Base-by-base conservation (phyloP, 1,140 invertebrate species). In the Teleogryllus occipitalis region DNA sequence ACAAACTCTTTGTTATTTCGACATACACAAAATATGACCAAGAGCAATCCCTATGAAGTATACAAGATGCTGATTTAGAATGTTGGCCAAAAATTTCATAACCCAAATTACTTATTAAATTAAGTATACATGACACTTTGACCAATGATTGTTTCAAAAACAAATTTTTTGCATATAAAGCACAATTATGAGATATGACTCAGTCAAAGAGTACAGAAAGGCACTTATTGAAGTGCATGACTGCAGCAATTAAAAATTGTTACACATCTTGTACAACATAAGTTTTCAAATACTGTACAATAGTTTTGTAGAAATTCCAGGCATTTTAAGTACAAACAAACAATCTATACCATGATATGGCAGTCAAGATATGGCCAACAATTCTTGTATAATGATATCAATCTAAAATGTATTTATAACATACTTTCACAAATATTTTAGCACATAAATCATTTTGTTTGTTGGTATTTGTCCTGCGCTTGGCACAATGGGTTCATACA, bases 171-270 rank as follows among this genome's bases (percentile, higher is more conserved):
- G 72, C 48, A 80, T 77, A 77, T 80, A 77, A 80, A 80, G 79
- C 79, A 80, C 79, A 80, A 72, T 80, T 72, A 80, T 79, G 47
- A 75, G 79, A 80, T 80, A 80, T 80, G 79, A 80, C 79, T 80
- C 79, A 76, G 79, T 80, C 79, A 80, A 80, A 77, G 79, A 80
- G 79, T 77, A 76, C 75, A 73, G 76, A 80, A 80, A 80, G 79
- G 79, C 79, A 80, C 79, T 80, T 80, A 47, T 46, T 27, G 65
- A 80, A 80, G 79, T 80, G 79, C 79, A 80, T 73, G 72, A 80
- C 75, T 77, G 75, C 79, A 78, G 76, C 54, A 54, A 75, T 76
- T 49, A 77, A 76, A 77, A 54, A 80, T 14, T 39, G 76, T 72
- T 76, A 27, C 47, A 21, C 74, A 47, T 80, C 21, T 72, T 54